These are phyloP conservation scores for Aotus griseimembra DNA, from an alignment of 2,797 vertebrate genomes.

Conservation along the genomic window DNA sequence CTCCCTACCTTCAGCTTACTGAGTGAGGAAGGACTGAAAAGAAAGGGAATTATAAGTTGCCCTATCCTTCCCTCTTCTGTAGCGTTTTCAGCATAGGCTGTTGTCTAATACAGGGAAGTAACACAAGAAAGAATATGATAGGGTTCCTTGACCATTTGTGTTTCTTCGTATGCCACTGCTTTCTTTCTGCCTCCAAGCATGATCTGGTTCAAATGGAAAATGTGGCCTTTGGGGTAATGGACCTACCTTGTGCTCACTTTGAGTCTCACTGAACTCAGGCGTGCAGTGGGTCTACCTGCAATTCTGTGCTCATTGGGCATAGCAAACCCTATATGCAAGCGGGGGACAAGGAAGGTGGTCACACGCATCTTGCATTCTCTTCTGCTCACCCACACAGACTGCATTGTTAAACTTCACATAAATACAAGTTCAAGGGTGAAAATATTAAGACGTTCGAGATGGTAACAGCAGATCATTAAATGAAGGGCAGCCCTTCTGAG, in stretches of 20 bases:
- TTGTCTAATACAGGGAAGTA: background rate
- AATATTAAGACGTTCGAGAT: background rate
- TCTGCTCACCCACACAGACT: background rate
- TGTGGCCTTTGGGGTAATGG: background rate
- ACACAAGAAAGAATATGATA: background rate
- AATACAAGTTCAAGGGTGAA: background rate
- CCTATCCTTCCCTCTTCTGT: background rate
- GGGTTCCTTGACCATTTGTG: background rate
- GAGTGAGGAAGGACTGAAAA: background rate
- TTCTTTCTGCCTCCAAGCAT: background rate
- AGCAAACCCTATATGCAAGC: background rate
- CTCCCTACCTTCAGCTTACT: background rate
- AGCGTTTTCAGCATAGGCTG: background rate
- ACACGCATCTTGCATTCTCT: accelerated
- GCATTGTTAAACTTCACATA: background rate
- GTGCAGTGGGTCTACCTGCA: accelerated
- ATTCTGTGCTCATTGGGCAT: background rate
- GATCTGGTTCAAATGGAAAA: background rate
- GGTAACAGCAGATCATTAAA: background rate
- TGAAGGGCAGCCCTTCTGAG: background rate
- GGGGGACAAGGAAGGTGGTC: background rate
- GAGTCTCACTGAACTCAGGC: background rate
- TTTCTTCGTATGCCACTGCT: background rate
- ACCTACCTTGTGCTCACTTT: background rate
- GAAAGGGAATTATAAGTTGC: background rate